Conservation (phyloP, 1,140 invertebrate species). For the Acyrthosiphon pisum region DNA sequence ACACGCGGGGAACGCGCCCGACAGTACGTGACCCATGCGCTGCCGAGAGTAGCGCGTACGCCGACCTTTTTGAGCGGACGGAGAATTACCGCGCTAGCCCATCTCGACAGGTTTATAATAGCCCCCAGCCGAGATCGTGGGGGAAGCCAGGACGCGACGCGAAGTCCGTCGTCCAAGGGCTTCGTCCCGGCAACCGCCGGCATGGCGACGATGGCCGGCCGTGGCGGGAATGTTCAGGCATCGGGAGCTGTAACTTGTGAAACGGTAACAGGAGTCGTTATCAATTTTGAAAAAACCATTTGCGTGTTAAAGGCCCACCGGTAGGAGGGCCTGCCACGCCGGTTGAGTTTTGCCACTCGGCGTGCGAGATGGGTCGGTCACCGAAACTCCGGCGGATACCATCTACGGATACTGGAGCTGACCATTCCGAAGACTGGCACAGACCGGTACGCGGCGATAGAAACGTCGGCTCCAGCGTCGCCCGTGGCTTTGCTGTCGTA, state of each 20-base stretch:
- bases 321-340: background rate
- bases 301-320: background rate
- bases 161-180: conserved; percentile 8
- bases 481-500: background rate
- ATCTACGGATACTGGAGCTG: no score
- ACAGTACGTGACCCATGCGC: background rate
- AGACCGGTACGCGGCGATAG: background rate
- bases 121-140: background rate
- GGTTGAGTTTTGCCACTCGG: background rate
- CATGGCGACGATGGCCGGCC: background rate
- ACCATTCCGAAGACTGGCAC: background rate
- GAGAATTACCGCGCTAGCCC: background rate
- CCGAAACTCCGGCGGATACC: background rate
- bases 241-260: background rate
- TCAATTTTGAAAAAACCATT: background rate
- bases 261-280: conserved; percentile 2
- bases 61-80: background rate
- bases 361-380: background rate
- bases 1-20: background rate
- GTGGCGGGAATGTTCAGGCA: background rate
- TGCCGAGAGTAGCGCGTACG: background rate
- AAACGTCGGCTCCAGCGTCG: background rate
- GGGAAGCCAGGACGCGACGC: conserved; percentile 15
- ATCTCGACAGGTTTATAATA: background rate
- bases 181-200: conserved; percentile 18